Evolutionary conservation across 2,797 vertebrate genomes (phyloP).

Genomic region (Melanotaenia pygmaea): DNA sequence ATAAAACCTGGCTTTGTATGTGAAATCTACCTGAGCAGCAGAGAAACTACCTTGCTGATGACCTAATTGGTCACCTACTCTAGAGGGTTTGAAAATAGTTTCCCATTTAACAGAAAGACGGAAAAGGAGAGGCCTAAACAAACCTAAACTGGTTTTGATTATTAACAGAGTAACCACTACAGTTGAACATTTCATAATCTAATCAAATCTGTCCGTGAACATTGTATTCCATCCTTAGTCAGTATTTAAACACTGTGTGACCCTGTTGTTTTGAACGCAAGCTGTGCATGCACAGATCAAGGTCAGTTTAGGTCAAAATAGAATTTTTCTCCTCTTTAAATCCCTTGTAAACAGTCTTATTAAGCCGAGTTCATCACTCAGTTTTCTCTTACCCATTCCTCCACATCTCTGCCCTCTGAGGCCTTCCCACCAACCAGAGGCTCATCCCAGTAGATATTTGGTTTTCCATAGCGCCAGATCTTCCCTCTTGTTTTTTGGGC

Average conservation of each 20-base stretch:
- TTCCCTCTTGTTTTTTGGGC: slow-evolving; percentile 86
- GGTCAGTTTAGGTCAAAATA: slow-evolving; percentile 41
- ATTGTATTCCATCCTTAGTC: slow-evolving; percentile 41
- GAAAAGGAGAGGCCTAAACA: slow-evolving; percentile 1
- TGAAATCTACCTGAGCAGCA: slow-evolving; percentile 14
- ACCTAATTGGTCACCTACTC: slow-evolving; percentile 5
- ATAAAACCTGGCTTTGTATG: slow-evolving; percentile 41
- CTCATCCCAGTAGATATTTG: slow-evolving; percentile 88
- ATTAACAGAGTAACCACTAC: background rate
- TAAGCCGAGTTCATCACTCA: slow-evolving; percentile 18
- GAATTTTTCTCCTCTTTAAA: slow-evolving; percentile 54
- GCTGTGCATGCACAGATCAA: slow-evolving; percentile 28
- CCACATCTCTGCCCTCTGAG: slow-evolving; percentile 87
- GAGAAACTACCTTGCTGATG: slow-evolving; percentile 7
- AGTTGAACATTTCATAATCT: slow-evolving; percentile 44
- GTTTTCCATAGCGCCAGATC: slow-evolving; percentile 90
- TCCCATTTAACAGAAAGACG: background rate
- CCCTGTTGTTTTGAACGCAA: slow-evolving; percentile 42
- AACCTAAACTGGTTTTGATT: slow-evolving; percentile 18
- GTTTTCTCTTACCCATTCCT: slow-evolving; percentile 88
- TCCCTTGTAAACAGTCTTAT: slow-evolving; percentile 50
- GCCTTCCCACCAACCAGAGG: slow-evolving; percentile 69
- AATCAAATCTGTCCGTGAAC: slow-evolving; percentile 48
- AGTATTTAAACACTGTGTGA: slow-evolving; percentile 60
- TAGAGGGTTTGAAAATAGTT: slow-evolving; percentile 7